These are phyloP conservation scores for Ancistrus triradiatus DNA, from an alignment of 2,113 vertebrate genomes.

Conservation along the genomic window DNA sequence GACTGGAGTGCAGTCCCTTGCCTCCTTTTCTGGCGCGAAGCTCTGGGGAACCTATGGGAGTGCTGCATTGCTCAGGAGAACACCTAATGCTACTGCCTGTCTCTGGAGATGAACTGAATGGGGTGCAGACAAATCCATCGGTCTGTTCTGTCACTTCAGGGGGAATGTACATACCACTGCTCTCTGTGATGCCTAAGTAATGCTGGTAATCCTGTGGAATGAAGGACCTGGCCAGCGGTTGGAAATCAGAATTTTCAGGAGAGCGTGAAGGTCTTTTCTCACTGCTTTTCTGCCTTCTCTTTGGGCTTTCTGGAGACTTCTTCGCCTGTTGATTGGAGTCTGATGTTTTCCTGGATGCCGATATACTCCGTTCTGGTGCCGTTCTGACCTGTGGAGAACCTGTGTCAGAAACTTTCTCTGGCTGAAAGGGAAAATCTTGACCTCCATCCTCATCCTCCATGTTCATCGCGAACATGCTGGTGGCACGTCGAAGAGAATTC, in stretches of 20 bases:
- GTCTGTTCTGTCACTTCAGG: constrained; percentile 51
- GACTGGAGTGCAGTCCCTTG: constrained; percentile 45
- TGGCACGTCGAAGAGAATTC: constrained; percentile 52
- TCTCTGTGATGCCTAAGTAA: constrained; percentile 59
- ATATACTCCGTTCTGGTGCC: constrained; percentile 1
- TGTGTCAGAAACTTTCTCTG: constrained; percentile 33
- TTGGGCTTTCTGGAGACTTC: constrained; percentile 16
- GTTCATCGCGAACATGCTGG: constrained; percentile 62
- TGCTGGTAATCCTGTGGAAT: constrained; percentile 64
- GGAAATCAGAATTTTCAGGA: constrained; percentile 45
- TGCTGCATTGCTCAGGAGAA: constrained; percentile 49
- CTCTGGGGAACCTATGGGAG: constrained; percentile 50
- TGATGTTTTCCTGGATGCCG: constrained; percentile 8
- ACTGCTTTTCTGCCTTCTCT: constrained; percentile 27
- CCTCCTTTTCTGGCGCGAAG: constrained; percentile 45
- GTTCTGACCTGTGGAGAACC: constrained; percentile 17
- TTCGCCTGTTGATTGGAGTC: constrained; percentile 22
- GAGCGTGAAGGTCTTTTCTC: constrained; percentile 31
- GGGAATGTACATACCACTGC: constrained; percentile 36
- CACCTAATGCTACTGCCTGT: not conserved
- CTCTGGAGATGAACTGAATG: constrained; percentile 25
- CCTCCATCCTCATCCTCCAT: constrained; percentile 47
- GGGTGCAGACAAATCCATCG: constrained; percentile 39
- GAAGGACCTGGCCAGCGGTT: constrained; percentile 58
- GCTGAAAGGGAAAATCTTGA: constrained; percentile 36